phyloP scores from a whole-genome alignment of 2,888 invertebrate genomes.

The Eupeodes luniger region DNA sequence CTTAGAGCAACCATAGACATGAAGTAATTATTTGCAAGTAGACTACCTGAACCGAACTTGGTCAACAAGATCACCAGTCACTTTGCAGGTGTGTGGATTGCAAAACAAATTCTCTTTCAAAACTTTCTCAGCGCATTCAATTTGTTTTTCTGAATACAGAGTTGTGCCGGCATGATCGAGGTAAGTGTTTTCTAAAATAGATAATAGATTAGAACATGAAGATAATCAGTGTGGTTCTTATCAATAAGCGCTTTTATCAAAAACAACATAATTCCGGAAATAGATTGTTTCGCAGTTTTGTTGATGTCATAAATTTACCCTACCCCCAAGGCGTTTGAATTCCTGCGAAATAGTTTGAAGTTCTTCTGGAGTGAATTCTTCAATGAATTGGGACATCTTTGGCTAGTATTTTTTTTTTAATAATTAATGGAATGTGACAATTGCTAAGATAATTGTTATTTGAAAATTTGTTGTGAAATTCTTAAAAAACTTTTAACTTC shows the following conservation, averaged over 20 bases:
- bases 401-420: neutral
- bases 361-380: slow-evolving; percentile 78
- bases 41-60: slow-evolving; percentile 90
- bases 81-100: slow-evolving; percentile 95
- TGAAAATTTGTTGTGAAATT: neutral
- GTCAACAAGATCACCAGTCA: slow-evolving; percentile 93
- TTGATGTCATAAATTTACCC: slow-evolving; percentile 63
- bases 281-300: neutral
- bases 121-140: slow-evolving; percentile 87
- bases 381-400: slow-evolving; percentile 40
- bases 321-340: slow-evolving; percentile 79
- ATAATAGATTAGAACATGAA: neutral
- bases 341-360: slow-evolving; percentile 78
- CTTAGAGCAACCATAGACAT: neutral
- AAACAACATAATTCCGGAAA: neutral
- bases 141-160: slow-evolving; percentile 91
- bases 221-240: slow-evolving; percentile 6
- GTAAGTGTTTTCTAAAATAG: slow-evolving; percentile 88
- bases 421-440: neutral
- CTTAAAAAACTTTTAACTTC: neutral
- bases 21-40: slow-evolving; percentile 3
- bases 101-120: slow-evolving; percentile 90
- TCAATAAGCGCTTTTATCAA: neutral
- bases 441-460: neutral
- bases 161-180: slow-evolving; percentile 96